phyloP scores from a whole-genome alignment of 2,888 invertebrate genomes.

The Quadroppia sp. region DNA sequence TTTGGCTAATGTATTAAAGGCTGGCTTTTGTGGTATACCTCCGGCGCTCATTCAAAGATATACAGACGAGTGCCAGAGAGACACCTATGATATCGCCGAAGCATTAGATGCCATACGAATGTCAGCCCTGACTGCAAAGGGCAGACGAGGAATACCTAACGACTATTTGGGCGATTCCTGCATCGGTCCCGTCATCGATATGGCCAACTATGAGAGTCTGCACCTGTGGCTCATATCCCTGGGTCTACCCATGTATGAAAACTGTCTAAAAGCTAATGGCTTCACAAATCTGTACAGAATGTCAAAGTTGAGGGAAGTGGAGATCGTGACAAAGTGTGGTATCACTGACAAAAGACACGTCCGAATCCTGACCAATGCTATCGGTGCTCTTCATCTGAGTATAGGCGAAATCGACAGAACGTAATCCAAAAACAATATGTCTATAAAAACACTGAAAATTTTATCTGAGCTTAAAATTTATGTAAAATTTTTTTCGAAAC shows the following conservation, averaged over 20 bases:
- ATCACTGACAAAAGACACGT: constrained; percentile 45
- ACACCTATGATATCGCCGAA: constrained; percentile 51
- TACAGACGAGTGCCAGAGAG: constrained; percentile 52
- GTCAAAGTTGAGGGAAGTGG: constrained; percentile 44
- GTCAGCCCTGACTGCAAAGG: constrained; percentile 50
- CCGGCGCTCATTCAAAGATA: constrained; percentile 53
- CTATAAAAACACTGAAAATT: too few species aligned
- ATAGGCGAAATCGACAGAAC: background rate
- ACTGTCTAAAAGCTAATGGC: constrained; percentile 42
- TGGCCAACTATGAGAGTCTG: constrained; percentile 51
- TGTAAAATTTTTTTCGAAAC: too few species aligned
- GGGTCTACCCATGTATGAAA: constrained; percentile 53
- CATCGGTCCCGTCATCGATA: constrained; percentile 50
- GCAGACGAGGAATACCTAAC: constrained; percentile 51
- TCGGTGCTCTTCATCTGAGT: constrained; percentile 44
- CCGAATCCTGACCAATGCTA: constrained; percentile 46
- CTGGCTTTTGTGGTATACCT: constrained; percentile 53
- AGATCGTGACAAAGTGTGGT: constrained; percentile 43
- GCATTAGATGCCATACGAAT: constrained; percentile 52
- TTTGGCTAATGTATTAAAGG: constrained; percentile 49
- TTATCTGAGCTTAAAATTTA: too few species aligned
- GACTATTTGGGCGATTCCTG: constrained; percentile 52
- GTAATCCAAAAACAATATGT: too few species aligned
- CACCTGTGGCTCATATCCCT: constrained; percentile 52
- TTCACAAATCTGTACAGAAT: constrained; percentile 38